Conservation (phyloP, 1,140 invertebrate genomes). For the Sycophila sp. region DNA sequence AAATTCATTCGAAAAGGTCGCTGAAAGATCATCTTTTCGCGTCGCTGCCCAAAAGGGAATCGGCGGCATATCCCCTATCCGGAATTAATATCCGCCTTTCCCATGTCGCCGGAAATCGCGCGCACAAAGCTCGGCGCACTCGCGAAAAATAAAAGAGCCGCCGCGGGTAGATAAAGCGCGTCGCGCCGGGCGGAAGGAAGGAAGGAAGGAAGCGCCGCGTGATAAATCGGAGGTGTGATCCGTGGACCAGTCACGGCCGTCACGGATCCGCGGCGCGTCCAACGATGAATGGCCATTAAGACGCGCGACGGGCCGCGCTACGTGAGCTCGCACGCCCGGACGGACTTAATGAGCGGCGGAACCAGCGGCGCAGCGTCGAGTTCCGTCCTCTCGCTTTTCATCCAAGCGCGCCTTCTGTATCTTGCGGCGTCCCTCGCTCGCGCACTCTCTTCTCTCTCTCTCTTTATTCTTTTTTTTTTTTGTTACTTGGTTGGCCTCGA, state of each 20-base stretch:
- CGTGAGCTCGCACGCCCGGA: slow-evolving; percentile 17
- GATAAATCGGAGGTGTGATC: slow-evolving; percentile 15
- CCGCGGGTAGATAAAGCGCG: neutral
- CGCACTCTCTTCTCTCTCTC: slow-evolving; percentile 6
- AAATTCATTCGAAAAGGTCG: too few relatives aligned
- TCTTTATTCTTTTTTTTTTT: neutral
- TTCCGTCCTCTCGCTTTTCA: too few relatives aligned
- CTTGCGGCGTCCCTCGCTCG: too few relatives aligned
- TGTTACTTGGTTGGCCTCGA: neutral
- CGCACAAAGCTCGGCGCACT: neutral
- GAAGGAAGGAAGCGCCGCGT: too few relatives aligned
- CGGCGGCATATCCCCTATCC: too few relatives aligned
- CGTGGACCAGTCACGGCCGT: neutral
- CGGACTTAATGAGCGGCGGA: slow-evolving; percentile 15
- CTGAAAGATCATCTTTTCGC: too few relatives aligned
- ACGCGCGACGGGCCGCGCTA: neutral
- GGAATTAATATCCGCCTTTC: slow-evolving; percentile 16
- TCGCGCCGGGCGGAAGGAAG: too few relatives aligned
- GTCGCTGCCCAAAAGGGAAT: too few relatives aligned
- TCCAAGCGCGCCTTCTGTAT: too few relatives aligned
- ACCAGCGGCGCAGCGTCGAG: neutral
- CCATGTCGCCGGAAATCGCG: neutral
- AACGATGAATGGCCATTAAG: slow-evolving; percentile 9
- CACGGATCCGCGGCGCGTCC: neutral
- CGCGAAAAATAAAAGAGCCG: neutral